Evolutionary conservation across 2,797 vertebrate species (phyloP).

Genomic region (Centropyge bicolor): DNA sequence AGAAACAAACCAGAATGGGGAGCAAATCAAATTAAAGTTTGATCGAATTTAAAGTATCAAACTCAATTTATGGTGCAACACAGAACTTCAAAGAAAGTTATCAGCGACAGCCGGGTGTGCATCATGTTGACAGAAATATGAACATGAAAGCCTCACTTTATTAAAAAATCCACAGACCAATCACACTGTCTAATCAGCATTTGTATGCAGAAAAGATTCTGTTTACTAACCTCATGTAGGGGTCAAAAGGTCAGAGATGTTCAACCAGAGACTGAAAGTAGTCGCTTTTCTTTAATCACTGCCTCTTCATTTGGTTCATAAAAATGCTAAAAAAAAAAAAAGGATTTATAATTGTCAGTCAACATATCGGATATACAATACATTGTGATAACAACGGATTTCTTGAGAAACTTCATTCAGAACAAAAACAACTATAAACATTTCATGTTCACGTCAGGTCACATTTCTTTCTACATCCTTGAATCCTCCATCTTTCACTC

Average conservation of each 20-base stretch:
- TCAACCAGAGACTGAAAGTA: not conserved
- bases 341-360: not conserved
- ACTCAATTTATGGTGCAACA: not conserved
- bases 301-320: not conserved
- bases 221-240: not conserved
- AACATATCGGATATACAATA: not conserved
- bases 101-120: not conserved
- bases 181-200: not conserved
- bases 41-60: constrained; percentile 17
- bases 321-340: not conserved
- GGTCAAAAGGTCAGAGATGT: not conserved
- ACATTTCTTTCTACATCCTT: constrained; percentile 47
- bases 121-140: constrained; percentile 1
- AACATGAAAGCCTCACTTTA: not conserved
- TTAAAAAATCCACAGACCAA: not conserved
- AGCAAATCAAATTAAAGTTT: not conserved
- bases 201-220: not conserved
- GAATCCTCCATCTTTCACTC: constrained; percentile 23
- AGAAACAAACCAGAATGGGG: not conserved
- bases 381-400: not conserved
- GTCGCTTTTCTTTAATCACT: not conserved
- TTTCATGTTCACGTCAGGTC: constrained; percentile 32
- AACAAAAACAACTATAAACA: constrained; percentile 19
- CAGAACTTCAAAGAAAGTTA: not conserved
- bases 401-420: constrained; percentile 6